phyloP scores from a whole-genome alignment of 2,113 vertebrate genomes.

The Aspiorhynchus laticeps region DNA sequence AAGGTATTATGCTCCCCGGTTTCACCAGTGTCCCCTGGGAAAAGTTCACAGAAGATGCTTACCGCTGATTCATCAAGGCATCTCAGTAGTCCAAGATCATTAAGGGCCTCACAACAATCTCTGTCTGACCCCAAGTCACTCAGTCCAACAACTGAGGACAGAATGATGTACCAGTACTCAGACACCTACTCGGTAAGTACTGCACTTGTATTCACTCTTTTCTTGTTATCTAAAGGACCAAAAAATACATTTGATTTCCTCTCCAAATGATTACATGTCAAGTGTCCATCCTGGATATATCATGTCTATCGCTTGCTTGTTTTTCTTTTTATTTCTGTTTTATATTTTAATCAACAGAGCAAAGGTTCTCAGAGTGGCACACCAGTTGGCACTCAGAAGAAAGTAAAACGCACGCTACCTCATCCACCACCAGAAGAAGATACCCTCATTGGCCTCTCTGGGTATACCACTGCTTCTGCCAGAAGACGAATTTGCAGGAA shows the following conservation, averaged over 20 bases:
- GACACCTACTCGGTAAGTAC: constrained; percentile 91
- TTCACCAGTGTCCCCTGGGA: constrained; percentile 88
- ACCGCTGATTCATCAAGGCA: constrained; percentile 86
- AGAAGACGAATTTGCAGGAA: constrained; percentile 92
- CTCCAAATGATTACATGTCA: background rate
- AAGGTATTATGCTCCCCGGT: constrained; percentile 91
- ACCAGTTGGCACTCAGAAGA: constrained; percentile 87
- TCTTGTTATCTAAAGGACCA: background rate
- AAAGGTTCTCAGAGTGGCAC: constrained; percentile 78
- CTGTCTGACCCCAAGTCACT: constrained; percentile 90
- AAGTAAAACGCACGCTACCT: constrained; percentile 95
- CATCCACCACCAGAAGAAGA: constrained; percentile 94
- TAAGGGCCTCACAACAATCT: constrained; percentile 92
- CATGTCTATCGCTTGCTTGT: background rate
- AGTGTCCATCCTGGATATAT: background rate
- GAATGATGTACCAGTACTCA: constrained; percentile 89
- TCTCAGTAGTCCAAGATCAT: constrained; percentile 86
- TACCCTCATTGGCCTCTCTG: constrained; percentile 76
- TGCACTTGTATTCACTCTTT: constrained; percentile 2
- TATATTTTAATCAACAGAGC: constrained; percentile 67
- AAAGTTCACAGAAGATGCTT: constrained; percentile 90
- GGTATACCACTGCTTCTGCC: constrained; percentile 86
- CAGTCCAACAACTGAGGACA: constrained; percentile 91
- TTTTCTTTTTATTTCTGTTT: constrained; percentile 38
- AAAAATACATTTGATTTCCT: background rate